Evolutionary conservation across 1,140 invertebrate genomes (phyloP), one percentile per base, ranked within the genome.

Genomic region (Zaprionus taronus): DNA sequence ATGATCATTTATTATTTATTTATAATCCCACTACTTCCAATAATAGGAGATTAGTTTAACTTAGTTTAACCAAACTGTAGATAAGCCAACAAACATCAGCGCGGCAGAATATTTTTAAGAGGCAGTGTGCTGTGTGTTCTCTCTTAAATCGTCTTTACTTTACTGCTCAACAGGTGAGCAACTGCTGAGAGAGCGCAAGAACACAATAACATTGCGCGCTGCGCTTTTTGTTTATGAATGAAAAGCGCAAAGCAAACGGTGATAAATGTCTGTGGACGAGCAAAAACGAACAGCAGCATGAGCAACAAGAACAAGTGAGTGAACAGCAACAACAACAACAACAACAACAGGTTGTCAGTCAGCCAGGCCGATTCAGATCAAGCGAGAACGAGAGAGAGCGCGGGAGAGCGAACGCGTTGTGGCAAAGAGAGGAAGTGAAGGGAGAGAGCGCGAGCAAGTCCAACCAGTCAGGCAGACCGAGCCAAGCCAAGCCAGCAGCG

Each of bases 161-260:
- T n/a, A 7, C 31, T 57, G 72, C 70, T 70, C 77, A 87, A 87
- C 83, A 87, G 83, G 83, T 87, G 83, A 79, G 15, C 58, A 65
- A 41, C 31, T 41, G 36, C 14, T 36, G 28, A 44, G 22, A 57
- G 44, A 47, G 47, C 5, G 12, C 41, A 61, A 41, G 34, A 15
- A 63, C 31, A 49, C 72, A 78, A 75, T 60, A 84, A 83, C 66
- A 68, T 63, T 44, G 64, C 55, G 51, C 26, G 47, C 77, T 68
- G 72, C 36, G 74, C 70, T 86, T 86, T 86, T 86, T 86, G 83
- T 86, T 86, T 86, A 86, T 86, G 83, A 86, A 86, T 86, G 83
- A 87, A 86, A 86, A 76, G 66, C 64, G 80, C 82, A 86, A 85
- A 72, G 80, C 66, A 70, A 86, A 73, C 65, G 20, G 62, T 81